These are phyloP conservation scores for Alloscopus bannaensis DNA, from an alignment of 2,888 invertebrate species.

Conservation along the genomic window DNA sequence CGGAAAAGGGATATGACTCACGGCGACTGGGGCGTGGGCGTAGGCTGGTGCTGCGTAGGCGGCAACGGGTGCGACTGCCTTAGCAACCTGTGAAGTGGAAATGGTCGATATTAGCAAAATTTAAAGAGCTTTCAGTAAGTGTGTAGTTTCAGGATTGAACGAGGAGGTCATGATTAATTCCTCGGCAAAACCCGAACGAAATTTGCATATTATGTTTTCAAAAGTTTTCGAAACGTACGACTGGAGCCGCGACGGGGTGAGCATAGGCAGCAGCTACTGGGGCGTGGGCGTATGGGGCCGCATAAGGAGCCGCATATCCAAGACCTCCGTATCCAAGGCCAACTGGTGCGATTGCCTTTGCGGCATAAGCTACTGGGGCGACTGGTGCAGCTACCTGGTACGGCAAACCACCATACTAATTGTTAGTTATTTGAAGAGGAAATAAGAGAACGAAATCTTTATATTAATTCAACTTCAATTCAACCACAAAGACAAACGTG, in stretches of 20 bases:
- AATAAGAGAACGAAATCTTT: not conserved
- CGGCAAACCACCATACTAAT: constrained; percentile 50
- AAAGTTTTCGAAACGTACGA: too few species aligned
- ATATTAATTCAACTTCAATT: not conserved
- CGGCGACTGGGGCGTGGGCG: constrained; percentile 3
- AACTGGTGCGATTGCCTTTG: constrained; percentile 42
- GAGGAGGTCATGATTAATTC: too few species aligned
- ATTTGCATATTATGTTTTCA: too few species aligned
- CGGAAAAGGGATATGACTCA: not conserved
- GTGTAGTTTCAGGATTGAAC: too few species aligned
- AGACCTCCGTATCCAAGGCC: not conserved
- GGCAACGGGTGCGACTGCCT: constrained; percentile 28
- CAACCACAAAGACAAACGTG: not conserved
- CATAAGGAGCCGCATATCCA: not conserved
- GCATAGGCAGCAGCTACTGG: not conserved
- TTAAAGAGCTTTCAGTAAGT: not conserved
- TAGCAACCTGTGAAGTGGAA: constrained; percentile 33
- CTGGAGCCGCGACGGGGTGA: too few species aligned
- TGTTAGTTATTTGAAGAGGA: constrained; percentile 21
- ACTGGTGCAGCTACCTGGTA: constrained; percentile 47
- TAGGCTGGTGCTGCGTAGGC: constrained; percentile 26
- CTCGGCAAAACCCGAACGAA: too few species aligned
- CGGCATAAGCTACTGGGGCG: constrained; percentile 16
- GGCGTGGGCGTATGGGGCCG: not conserved
- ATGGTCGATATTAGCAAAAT: not conserved